phyloP scores from a whole-genome alignment of 2,113 vertebrate genomes.

The Odontesthes bonariensis region DNA sequence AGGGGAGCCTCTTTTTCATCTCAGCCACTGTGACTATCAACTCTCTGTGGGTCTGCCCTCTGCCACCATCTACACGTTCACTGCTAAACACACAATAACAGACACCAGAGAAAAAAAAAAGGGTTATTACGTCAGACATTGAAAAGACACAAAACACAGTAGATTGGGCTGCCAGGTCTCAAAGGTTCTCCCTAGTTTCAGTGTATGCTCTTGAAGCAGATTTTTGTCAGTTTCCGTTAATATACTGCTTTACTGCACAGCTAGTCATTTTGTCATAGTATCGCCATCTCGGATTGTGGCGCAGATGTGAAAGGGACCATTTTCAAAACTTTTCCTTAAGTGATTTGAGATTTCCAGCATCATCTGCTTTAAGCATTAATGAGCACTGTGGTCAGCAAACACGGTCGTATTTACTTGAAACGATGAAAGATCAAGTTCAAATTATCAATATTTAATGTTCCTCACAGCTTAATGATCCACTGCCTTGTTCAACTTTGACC shows the following conservation, averaged over 20 bases:
- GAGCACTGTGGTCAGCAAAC: neutral
- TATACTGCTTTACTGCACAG: no score
- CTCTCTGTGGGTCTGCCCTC: slow-evolving; percentile 81
- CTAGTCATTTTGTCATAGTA: no score
- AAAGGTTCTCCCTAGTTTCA: no score
- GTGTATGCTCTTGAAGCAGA: no score
- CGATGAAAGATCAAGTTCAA: neutral
- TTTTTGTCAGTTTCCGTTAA: no score
- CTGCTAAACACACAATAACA: slow-evolving; percentile 55
- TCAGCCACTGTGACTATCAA: slow-evolving; percentile 86
- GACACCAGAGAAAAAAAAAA: neutral
- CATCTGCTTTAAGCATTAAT: slow-evolving; percentile 4
- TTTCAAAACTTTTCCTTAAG: no score
- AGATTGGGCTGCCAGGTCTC: no score
- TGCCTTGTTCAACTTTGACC: neutral
- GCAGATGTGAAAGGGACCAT: no score
- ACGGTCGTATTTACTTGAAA: neutral
- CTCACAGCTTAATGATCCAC: neutral
- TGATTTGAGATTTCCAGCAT: neutral
- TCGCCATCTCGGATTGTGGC: no score
- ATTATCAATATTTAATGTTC: neutral
- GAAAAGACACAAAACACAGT: neutral
- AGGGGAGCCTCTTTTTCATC: slow-evolving; percentile 89
- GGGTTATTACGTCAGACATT: neutral
- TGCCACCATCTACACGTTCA: slow-evolving; percentile 63